Base-by-base conservation (phyloP, 2,113 vertebrate species). In the Pterocles burchelli region DNA sequence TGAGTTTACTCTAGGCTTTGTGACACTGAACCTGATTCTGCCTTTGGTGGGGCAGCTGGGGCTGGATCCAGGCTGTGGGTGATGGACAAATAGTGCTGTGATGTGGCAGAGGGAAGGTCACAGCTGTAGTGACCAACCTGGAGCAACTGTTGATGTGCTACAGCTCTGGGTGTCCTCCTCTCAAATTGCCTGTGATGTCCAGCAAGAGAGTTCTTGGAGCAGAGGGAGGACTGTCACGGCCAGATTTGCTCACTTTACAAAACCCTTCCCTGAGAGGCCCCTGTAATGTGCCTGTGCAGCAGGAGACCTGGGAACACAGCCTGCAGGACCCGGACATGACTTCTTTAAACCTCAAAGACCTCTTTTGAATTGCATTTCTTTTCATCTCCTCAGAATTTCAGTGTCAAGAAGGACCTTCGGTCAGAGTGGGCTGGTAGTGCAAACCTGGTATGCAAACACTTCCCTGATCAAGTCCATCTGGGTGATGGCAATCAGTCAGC, bases 401-500 rank as follows among this genome's bases (percentile, higher is more conserved):
- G 98, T 99, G 72, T 99, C 99, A 5, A 99, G 99, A 96, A 98
- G 98, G 81, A 99, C 99, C 9, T 99, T 99, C 90, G 99, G 99
- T 66, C 99, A 99, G 97, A 98, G 98, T 1, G 98, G 99, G 58
- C 98, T 99, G 86, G 98, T 99, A 65, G 99, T 99, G 87, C 99
- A 99, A 91, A 98, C 99, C 5, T 99, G 99, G 99, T 99, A 99
- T 99, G 99, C 99, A 86, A 99, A 98, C 98, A 98, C 99, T 66
- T 99, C 99, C 91, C 98, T 99, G 97, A 99, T 99, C 98, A 99
- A 99, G 92, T 99, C 99, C 98, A 99, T 99, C 98, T 99, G 99
- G 99, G 99, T 98, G 89, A 99, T 99, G 99, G 99, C 99, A 93
- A 99, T 99, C 96, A 99, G 99, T 98, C 99, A 99, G 89, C 99